Evolutionary conservation across 1,140 invertebrate genomes (phyloP), one percentile per base, ranked within the genome.

Genomic region (Antheraea mylitta): DNA sequence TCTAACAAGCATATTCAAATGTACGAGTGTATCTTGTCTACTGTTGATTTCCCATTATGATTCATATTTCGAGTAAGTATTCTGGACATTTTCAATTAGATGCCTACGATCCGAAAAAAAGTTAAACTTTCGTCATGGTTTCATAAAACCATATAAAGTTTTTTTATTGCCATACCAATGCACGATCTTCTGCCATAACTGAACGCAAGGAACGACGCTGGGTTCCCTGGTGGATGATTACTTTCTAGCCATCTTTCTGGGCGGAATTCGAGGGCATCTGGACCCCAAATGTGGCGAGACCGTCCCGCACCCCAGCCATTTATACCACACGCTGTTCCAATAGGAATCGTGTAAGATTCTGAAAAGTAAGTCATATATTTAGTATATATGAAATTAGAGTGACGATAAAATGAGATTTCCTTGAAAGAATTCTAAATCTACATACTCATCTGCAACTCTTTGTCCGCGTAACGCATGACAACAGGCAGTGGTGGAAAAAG

Each of bases 401-500:
- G 7, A 42, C 11, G 38, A 42, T 42, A 42, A 11, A 42, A 42
- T 42, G 18, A n/a, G n/a, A 42, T 16, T 38, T 18, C n/a, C 37
- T 38, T 6, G 2, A 64, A 64, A 37, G 22, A 30, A 30, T 1
- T 30, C 1, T 30, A 30, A 30, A 30, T 30, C 22, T 30, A 53
- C 45, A 53, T 53, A 89, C 86, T 79, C 0, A 90, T 48, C 42
- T 78, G 58, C 8, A 90, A 64, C 11, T 88, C 82, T 13, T 70
- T 69, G 37, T 85, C 79, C 0, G 82, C 76, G 2, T 82, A 58
- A 63, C 93, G 75, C 11, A 92, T 91, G 36, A 96, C 85, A 6
- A 94, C 73, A 5, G 95, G 94, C 3, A 93, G 94, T 3, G 95
- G 91, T 4, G 95, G 95, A 75, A 93, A 95, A n/a, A 95, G 64